These are phyloP conservation scores for Morpho achilles DNA, from an alignment of 2,888 invertebrate genomes.

Conservation along the genomic window DNA sequence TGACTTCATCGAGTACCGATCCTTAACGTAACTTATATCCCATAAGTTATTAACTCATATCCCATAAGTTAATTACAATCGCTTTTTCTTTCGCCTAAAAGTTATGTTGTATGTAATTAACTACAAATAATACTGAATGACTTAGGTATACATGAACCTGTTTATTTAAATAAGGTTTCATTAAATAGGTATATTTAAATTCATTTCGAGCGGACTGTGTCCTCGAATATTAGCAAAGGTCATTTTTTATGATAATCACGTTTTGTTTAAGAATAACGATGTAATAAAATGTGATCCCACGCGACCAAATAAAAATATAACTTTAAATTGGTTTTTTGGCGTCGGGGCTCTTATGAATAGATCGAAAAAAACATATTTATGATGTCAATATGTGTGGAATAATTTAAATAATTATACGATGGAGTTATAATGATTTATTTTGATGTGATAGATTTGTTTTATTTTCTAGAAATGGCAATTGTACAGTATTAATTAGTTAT, in stretches of 20 bases:
- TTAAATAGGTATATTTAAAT: slow-evolving; percentile 1
- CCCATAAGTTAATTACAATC: no score
- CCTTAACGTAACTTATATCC: no score
- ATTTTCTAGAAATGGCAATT: no score
- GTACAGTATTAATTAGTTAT: no score
- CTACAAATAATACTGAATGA: no score
- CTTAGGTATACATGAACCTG: no score
- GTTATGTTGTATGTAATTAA: no score
- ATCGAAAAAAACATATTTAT: slow-evolving; percentile 7
- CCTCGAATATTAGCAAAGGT: slow-evolving; percentile 21
- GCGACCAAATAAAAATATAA: slow-evolving; percentile 21
- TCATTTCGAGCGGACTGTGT: not conserved
- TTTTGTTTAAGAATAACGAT: slow-evolving; percentile 28
- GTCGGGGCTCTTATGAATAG: slow-evolving; percentile 16
- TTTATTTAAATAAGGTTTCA: no score
- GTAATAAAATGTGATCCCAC: slow-evolving; percentile 26
- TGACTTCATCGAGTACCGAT: no score
- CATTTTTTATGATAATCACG: slow-evolving; percentile 24
- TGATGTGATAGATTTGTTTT: not conserved
- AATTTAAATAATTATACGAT: slow-evolving; percentile 7
- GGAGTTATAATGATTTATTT: not conserved
- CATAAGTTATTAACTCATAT: no score
- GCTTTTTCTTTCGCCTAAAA: no score
- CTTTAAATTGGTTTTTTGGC: slow-evolving; percentile 26
- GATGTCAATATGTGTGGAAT: slow-evolving; percentile 8